Percentiles rank a stretch among this genome's conserved stretches.
phyloP scores from a whole-genome alignment of 2,113 vertebrate genomes.

The Aegotheles bennettii region DNA sequence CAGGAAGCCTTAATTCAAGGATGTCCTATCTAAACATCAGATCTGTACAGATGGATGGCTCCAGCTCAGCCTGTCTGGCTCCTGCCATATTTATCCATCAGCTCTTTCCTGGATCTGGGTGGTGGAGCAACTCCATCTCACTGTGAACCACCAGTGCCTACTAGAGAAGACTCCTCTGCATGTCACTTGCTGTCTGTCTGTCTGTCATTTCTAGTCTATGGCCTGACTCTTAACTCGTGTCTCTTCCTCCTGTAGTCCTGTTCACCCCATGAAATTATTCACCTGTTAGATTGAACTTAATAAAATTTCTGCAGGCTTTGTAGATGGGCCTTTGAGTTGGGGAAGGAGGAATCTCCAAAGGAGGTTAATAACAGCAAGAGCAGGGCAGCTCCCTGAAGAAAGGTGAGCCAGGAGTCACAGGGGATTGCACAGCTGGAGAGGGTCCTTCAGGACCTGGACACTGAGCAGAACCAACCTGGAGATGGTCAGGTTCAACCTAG shows the following conservation, averaged over 20 bases:
- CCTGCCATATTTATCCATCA: neutral
- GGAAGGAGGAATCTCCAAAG: neutral
- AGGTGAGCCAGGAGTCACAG: fast-evolving
- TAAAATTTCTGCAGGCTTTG: neutral
- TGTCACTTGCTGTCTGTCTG: too few relatives aligned
- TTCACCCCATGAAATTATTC: neutral
- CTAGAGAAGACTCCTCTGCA: neutral
- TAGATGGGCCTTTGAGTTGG: neutral
- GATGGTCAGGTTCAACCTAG: neutral
- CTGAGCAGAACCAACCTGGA: neutral
- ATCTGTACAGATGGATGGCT: neutral
- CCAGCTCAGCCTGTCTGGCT: neutral
- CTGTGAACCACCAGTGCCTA: neutral
- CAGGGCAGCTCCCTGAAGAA: neutral
- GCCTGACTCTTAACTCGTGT: neutral
- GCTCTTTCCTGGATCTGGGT: neutral
- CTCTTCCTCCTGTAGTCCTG: neutral
- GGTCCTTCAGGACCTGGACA: fast-evolving
- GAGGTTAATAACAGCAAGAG: neutral
- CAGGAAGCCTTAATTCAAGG: neutral
- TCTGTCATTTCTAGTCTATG: neutral
- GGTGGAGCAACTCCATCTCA: neutral
- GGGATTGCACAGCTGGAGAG: fast-evolving
- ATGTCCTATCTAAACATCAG: too few relatives aligned
- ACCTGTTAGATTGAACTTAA: neutral